These are phyloP conservation scores for Natrix natrix DNA, from an alignment of 2,797 vertebrate genomes.

Conservation along the genomic window DNA sequence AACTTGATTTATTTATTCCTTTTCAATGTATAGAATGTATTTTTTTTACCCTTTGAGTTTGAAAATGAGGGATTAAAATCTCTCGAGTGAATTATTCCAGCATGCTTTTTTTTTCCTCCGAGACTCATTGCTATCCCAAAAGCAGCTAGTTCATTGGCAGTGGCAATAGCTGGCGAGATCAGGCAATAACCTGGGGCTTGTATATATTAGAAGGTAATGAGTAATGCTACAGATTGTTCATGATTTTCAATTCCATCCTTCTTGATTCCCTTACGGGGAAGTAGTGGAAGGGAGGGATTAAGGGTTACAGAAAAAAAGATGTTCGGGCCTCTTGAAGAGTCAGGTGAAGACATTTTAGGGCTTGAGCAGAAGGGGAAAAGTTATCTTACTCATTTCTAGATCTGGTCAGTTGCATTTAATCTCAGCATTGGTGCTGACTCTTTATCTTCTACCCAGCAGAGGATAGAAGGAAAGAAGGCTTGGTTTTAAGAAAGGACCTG, in stretches of 20 bases:
- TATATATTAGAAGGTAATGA: background rate
- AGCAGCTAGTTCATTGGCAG: background rate
- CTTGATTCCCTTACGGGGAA: background rate
- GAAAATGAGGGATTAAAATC: background rate
- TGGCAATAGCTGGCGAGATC: background rate
- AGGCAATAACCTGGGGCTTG: background rate
- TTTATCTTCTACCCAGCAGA: background rate
- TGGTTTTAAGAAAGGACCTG: background rate
- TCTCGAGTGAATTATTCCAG: background rate
- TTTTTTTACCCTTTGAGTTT: background rate
- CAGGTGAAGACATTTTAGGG: background rate
- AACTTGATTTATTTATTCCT: conserved; percentile 65
- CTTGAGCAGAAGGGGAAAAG: background rate
- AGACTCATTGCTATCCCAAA: background rate
- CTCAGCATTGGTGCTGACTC: background rate
- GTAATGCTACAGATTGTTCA: background rate
- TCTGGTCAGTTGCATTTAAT: background rate
- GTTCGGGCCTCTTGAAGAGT: no score
- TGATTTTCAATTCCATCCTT: background rate
- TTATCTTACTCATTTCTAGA: background rate
- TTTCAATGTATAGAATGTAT: conserved; percentile 8
- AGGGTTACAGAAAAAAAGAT: background rate
- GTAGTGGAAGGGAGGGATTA: background rate
- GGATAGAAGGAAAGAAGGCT: background rate
- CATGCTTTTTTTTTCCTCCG: background rate